These are phyloP conservation scores for Meganola albula DNA, from an alignment of 2,888 invertebrate species.

Conservation along the genomic window DNA sequence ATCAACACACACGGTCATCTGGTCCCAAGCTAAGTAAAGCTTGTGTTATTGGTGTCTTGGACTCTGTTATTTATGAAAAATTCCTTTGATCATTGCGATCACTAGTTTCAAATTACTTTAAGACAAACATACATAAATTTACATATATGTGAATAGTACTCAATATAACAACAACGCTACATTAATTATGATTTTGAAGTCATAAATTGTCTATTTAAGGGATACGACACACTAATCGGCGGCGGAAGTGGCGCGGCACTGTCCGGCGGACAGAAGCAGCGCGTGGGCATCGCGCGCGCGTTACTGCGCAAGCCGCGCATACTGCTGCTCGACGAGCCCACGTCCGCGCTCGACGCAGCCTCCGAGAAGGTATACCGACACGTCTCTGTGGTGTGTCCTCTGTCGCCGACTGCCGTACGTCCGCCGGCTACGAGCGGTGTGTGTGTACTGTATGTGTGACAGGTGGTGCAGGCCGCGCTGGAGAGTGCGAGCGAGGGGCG, in stretches of 20 bases:
- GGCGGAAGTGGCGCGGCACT: slow-evolving; percentile 82
- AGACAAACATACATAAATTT: too few relatives aligned
- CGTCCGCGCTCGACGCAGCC: background rate
- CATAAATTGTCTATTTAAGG: slow-evolving; percentile 59
- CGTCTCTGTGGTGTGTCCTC: too few relatives aligned
- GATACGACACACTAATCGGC: slow-evolving; percentile 54
- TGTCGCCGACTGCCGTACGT: background rate
- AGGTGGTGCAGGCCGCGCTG: slow-evolving; percentile 88
- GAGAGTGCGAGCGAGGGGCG: slow-evolving; percentile 86
- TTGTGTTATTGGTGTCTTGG: too few relatives aligned
- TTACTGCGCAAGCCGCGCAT: background rate
- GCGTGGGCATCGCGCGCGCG: background rate
- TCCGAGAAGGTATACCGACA: slow-evolving; percentile 66
- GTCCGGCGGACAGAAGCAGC: slow-evolving; percentile 27
- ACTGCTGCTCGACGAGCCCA: background rate
- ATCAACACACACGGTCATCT: too few relatives aligned
- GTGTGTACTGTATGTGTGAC: slow-evolving; percentile 12
- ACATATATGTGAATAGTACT: too few relatives aligned
- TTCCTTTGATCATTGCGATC: too few relatives aligned
- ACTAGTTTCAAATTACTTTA: too few relatives aligned
- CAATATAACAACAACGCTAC: too few relatives aligned
- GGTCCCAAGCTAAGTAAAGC: too few relatives aligned
- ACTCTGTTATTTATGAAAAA: too few relatives aligned
- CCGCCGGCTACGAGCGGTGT: background rate
- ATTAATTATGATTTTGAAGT: too few relatives aligned